Percentiles rank a stretch among this genome's conserved stretches.
phyloP scores from a whole-genome alignment of 37 sponge, comb jelly and placozoan species.

The Halisarca cf. caerulea region DNA sequence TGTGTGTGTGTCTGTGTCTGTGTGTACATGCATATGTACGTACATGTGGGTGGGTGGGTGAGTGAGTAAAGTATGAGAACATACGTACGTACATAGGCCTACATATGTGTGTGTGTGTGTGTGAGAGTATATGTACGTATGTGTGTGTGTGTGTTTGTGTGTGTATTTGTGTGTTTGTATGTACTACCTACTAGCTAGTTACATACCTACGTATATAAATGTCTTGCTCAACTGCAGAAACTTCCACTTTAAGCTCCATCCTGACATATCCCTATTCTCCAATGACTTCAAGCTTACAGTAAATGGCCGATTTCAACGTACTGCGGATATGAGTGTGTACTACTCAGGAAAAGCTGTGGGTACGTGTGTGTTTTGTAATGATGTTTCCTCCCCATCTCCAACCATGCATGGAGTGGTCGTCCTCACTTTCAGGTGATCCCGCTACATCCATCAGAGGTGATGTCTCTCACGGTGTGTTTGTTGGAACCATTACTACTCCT shows the following conservation, averaged over 20 bases:
- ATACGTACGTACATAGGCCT: neutral
- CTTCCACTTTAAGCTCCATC: conserved; percentile 39
- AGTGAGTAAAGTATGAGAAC: too few species aligned
- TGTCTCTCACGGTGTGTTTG: conserved; percentile 54
- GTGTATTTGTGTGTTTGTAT: too few species aligned
- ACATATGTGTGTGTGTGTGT: neutral
- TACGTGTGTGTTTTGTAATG: too few species aligned
- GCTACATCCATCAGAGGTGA: conserved; percentile 44
- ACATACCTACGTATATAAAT: too few species aligned
- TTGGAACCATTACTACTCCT: conserved; percentile 43
- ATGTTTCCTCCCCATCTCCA: too few species aligned
- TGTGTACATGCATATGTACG: too few species aligned
- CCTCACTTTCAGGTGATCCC: conserved; percentile 44
- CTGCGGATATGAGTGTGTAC: neutral
- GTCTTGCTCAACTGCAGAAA: conserved; percentile 15
- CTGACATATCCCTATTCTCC: conserved; percentile 32
- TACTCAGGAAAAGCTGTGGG: conserved; percentile 25
- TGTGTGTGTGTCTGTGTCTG: too few species aligned
- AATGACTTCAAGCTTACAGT: conserved; percentile 41
- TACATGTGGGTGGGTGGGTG: too few species aligned
- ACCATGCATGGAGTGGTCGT: neutral
- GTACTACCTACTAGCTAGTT: too few species aligned
- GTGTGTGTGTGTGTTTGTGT: too few species aligned
- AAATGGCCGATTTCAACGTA: neutral
- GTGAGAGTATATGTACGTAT: too few species aligned